Evolutionary conservation across 2,797 vertebrate genomes (phyloP), one percentile per base, ranked within the genome.

Genomic region (Bucorvus abyssinicus): DNA sequence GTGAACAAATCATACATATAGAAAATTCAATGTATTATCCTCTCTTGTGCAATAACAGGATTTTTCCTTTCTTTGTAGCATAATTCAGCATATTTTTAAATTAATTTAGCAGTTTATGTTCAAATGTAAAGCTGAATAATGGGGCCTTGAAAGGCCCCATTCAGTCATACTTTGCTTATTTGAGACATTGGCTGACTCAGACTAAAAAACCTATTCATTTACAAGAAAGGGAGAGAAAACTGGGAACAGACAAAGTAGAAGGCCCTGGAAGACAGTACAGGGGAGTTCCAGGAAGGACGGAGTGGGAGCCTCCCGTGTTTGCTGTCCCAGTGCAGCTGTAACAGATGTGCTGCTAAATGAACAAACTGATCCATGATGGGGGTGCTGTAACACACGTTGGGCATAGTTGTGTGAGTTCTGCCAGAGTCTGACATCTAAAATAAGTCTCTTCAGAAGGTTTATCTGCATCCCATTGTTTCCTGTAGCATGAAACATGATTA

Each of bases 261-360:
- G 14, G 5, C 10, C 14, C 18, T 57, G 29, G 18, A 24, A 74
- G 7, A 65, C 4, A 49, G 21, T 7, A 60, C 10, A 49, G 57
- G 12, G 17, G 14, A 74, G 15, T 4, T 7, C 26, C 11, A 50
- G 40, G 44, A 84, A 75, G 18, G 23, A 63, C 21, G 45, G 6
- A 19, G 7, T 7, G 1, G 16, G 7, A 82, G 5, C 5, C 7
- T 65, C 3, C 4, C 29, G 5, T 42, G 1, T 38, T 42, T 42
- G 12, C 21, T 59, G 20, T 29, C 32, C 44, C 16, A 20, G 24
- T 63, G 19, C 29, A 71, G 26, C 15, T 53, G 14, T 40, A 49
- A 42, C 6, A 65, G 30, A 49, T 57, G 11, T 1, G 9, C 32
- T 61, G 8, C 21, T 63, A 47, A 68, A 75, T 65, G 38, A 70